Percentiles rank a stretch among this genome's conserved stretches.
phyloP scores from a whole-genome alignment of 1,140 invertebrate species.

The Drosophila tsacasi region DNA sequence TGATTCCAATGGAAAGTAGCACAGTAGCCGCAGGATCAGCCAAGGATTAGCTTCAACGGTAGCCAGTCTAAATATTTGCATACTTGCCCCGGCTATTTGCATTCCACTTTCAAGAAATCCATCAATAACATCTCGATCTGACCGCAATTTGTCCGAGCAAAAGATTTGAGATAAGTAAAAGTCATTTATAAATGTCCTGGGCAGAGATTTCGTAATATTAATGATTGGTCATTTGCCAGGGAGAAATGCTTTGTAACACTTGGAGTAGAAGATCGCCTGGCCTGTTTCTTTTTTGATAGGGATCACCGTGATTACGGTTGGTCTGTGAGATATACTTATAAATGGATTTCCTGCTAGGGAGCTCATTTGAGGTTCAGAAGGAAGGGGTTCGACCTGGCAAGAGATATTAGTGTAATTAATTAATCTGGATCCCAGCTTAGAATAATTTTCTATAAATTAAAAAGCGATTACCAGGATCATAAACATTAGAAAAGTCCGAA shows the following conservation, averaged over 20 bases:
- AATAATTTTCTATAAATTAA: neutral
- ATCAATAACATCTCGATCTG: conserved; percentile 66
- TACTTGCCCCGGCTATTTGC: conserved; percentile 55
- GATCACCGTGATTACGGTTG: conserved; percentile 39
- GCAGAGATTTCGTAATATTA: conserved; percentile 60
- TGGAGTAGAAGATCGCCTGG: conserved; percentile 25
- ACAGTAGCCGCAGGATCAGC: conserved; percentile 68
- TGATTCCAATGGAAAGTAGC: conserved; percentile 62
- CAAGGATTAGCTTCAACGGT: conserved; percentile 58
- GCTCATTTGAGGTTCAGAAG: neutral
- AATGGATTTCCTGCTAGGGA: conserved; percentile 18
- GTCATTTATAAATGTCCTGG: conserved; percentile 77
- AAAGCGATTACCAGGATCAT: neutral
- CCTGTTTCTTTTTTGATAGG: conserved; percentile 34
- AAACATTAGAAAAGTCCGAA: neutral
- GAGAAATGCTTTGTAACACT: conserved; percentile 41
- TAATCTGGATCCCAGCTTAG: too few species aligned
- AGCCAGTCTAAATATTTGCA: conserved; percentile 74
- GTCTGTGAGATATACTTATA: conserved; percentile 12
- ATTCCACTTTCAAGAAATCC: conserved; percentile 44
- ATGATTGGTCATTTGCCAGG: conserved; percentile 74
- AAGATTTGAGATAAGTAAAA: conserved; percentile 40
- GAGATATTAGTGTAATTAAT: conserved; percentile 15
- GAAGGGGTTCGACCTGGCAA: neutral
- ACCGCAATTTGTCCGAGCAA: conserved; percentile 73